A percentile compares a stretch with the other conserved stretches of the same genome.
Evolutionary conservation across 2,888 invertebrate species (phyloP).

Genomic region (Acanthopleura granulata): DNA sequence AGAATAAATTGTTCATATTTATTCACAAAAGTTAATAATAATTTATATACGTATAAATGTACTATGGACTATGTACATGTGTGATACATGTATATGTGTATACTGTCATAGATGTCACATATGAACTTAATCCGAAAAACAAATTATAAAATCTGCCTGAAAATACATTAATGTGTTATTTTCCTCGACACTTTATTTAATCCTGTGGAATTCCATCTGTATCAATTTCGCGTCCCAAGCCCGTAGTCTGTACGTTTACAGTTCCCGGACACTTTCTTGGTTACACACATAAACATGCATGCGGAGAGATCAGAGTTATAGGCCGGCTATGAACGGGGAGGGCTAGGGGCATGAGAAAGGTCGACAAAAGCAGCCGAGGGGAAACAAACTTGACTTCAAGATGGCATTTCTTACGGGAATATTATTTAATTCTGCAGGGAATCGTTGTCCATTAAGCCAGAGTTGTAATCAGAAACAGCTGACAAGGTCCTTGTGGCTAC

Average conservation of each 20-base stretch:
- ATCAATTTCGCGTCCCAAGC: background rate
- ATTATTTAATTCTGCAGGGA: slow-evolving; percentile 8
- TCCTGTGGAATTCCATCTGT: background rate
- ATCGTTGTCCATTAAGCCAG: background rate
- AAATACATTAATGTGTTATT: too few species aligned
- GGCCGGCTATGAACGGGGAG: too few species aligned
- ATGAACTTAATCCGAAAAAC: too few species aligned
- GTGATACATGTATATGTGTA: too few species aligned
- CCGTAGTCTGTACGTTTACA: background rate
- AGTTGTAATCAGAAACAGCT: too few species aligned
- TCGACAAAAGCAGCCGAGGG: background rate
- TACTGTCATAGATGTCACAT: too few species aligned
- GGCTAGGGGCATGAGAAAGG: background rate
- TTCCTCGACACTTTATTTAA: background rate
- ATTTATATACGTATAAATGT: too few species aligned
- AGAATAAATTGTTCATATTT: too few species aligned
- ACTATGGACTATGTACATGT: too few species aligned
- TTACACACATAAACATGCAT: background rate
- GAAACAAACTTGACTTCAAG: slow-evolving; percentile 3
- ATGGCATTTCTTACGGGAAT: background rate
- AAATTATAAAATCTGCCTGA: too few species aligned
- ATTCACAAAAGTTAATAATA: too few species aligned
- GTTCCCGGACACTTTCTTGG: background rate
- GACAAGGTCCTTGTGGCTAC: too few species aligned
- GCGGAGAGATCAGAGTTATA: background rate